These are phyloP conservation scores for Procambarus virginalis DNA, from an alignment of 1,140 invertebrate species.

Conservation along the genomic window DNA sequence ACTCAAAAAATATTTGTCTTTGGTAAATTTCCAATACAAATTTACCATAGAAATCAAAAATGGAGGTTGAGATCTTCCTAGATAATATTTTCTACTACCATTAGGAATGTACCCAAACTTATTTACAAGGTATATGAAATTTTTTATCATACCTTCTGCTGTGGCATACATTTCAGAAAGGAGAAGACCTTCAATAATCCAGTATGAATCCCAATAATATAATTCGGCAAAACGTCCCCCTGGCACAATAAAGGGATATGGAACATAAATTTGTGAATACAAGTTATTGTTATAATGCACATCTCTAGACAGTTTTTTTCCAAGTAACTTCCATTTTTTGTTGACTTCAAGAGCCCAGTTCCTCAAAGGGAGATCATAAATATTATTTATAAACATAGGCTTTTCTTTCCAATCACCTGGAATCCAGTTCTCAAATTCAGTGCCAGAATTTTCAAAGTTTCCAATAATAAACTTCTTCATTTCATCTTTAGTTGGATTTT, in stretches of 20 bases:
- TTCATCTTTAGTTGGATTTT: slow-evolving; percentile 77
- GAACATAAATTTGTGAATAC: slow-evolving; percentile 83
- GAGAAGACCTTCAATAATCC: slow-evolving; percentile 91
- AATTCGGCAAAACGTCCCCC: slow-evolving; percentile 92
- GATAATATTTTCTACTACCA: slow-evolving; percentile 90
- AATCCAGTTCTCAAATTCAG: slow-evolving; percentile 85
- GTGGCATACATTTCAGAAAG: slow-evolving; percentile 89
- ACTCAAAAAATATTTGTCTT: slow-evolving; percentile 81
- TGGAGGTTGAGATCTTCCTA: slow-evolving; percentile 88
- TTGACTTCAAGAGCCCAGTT: slow-evolving; percentile 75
- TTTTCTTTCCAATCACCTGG: slow-evolving; percentile 84
- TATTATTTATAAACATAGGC: slow-evolving; percentile 80
- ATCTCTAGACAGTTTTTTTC: slow-evolving; percentile 87
- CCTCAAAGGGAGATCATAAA: slow-evolving; percentile 81
- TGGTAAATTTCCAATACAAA: slow-evolving; percentile 82
- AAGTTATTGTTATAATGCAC: slow-evolving; percentile 82
- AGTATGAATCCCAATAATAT: slow-evolving; percentile 97
- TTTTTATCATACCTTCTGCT: slow-evolving; percentile 85
- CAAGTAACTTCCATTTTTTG: slow-evolving; percentile 87
- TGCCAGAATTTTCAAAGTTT: slow-evolving; percentile 79
- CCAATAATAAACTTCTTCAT: slow-evolving; percentile 80
- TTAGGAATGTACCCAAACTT: slow-evolving; percentile 91
- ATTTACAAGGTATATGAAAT: slow-evolving; percentile 86
- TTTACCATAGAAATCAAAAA: slow-evolving; percentile 89
- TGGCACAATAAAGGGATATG: slow-evolving; percentile 92